These are phyloP conservation scores for Trididemnum miniatum DNA, from an alignment of 23 tunicate species.

Conservation along the genomic window DNA sequence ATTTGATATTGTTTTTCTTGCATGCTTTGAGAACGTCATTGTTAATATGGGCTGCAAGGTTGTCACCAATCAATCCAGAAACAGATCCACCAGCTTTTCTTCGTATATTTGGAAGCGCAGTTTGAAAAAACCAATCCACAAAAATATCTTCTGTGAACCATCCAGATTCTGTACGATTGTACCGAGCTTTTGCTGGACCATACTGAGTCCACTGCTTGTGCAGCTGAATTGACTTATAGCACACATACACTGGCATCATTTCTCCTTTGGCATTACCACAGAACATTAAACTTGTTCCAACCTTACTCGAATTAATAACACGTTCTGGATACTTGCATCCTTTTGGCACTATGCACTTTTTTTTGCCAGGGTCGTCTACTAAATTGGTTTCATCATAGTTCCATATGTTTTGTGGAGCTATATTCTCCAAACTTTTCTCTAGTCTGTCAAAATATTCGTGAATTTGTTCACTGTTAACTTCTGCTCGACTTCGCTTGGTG, in stretches of 20 bases:
- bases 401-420: conserved; percentile 19
- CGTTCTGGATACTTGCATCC: background rate
- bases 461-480: conserved; percentile 12
- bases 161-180: conserved; percentile 3
- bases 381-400: no score
- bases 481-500: background rate
- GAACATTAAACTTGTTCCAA: conserved; percentile 15
- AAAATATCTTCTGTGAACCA: conserved; percentile 10
- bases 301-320: conserved; percentile 8
- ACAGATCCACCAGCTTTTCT: no score
- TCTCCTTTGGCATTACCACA: conserved; percentile 3
- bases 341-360: background rate
- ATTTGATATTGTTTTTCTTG: conserved; percentile 1
- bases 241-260: conserved; percentile 13
- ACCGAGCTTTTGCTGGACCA: background rate
- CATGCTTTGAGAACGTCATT: conserved; percentile 5
- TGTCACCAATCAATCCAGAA: conserved; percentile 12
- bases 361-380: conserved; percentile 15
- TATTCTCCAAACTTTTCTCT: background rate
- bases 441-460: conserved; percentile 4
- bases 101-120: no score
- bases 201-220: background rate
- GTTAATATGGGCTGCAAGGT: background rate
- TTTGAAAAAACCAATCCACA: no score
- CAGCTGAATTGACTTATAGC: background rate